Base-by-base conservation (phyloP, 2,797 vertebrate genomes). In the Notolabrus celidotus region DNA sequence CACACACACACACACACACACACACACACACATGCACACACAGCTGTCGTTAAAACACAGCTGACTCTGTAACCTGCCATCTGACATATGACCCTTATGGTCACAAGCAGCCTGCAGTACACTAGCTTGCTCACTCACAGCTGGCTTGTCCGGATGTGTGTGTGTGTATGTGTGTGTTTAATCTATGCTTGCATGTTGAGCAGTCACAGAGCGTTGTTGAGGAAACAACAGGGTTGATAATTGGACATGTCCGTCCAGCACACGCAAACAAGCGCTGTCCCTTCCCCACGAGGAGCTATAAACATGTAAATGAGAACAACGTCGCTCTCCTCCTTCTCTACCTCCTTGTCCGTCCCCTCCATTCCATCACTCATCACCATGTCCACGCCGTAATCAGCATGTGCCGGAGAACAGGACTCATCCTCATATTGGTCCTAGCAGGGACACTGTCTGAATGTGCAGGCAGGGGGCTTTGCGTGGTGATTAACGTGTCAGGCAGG, bases 231-330 rank as follows among this genome's bases (percentile, higher is more conserved):
- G 88, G 86, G 83, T 79, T 90, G 83, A 92, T 93, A 94, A 93
- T 94, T 94, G 92, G 91, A 91, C 89, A 86, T 89, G 86, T 92
- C 86, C 77, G 17, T 72, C 42, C 72, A 77, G 67, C 46, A 51
- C 74, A 50, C 33, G 23, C 79, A 73, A 81, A 88, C 79, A 84
- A 76, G 79, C 52, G 17, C 57, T 9, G 69, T 71, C 78, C 78
- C 82, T 76, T 89, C 72, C 88, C 87, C 34, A 77, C 86, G 80
- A 80, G 85, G 79, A 84, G 85, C 91, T 92, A 92, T 94, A 92
- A 94, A 94, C 91, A 94, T 94, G 90, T 88, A 93, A 94, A 94
- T 93, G 88, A 93, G 86, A 83, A 77, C 31, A 53, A 82, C 49
- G 33, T 50, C 3, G 56, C 74, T 77, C 71, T 78, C 74, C 74